These are phyloP conservation scores for Aphis craccivora DNA, from an alignment of 1,140 invertebrate species.

Conservation along the genomic window DNA sequence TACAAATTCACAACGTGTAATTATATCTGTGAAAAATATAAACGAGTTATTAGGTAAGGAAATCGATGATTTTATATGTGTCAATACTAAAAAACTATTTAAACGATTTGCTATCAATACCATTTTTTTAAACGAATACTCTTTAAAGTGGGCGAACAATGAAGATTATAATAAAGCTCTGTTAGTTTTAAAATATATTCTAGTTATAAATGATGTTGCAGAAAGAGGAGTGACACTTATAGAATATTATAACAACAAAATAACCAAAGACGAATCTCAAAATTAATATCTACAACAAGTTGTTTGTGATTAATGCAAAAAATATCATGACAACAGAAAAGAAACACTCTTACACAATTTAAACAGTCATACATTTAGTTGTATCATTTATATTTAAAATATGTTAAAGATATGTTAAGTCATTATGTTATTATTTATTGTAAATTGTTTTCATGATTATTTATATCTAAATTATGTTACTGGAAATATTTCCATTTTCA, in stretches of 20 bases:
- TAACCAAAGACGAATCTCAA: constrained; percentile 56
- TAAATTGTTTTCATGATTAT: no score
- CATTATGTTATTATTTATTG: no score
- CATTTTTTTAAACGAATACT: not conserved
- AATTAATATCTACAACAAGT: constrained; percentile 55
- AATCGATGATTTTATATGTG: constrained; percentile 5
- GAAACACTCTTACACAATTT: not conserved
- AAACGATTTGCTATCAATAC: constrained; percentile 2
- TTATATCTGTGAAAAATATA: not conserved
- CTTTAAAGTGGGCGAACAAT: not conserved
- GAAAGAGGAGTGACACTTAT: constrained; percentile 59
- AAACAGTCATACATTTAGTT: not conserved
- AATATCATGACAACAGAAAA: not conserved
- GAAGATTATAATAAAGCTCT: not conserved
- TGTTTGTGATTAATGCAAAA: constrained; percentile 42
- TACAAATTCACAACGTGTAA: constrained; percentile 14
- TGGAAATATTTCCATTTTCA: not conserved
- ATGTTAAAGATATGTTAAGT: not conserved
- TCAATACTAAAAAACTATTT: constrained; percentile 22
- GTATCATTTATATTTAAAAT: not conserved
- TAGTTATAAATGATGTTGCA: constrained; percentile 58
- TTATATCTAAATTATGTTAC: not conserved
- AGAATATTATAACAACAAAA: constrained; percentile 47
- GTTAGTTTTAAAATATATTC: constrained; percentile 27
- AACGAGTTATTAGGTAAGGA: not conserved